These are phyloP conservation scores for Centropus unirufus DNA, from an alignment of 2,113 vertebrate genomes.

Conservation along the genomic window DNA sequence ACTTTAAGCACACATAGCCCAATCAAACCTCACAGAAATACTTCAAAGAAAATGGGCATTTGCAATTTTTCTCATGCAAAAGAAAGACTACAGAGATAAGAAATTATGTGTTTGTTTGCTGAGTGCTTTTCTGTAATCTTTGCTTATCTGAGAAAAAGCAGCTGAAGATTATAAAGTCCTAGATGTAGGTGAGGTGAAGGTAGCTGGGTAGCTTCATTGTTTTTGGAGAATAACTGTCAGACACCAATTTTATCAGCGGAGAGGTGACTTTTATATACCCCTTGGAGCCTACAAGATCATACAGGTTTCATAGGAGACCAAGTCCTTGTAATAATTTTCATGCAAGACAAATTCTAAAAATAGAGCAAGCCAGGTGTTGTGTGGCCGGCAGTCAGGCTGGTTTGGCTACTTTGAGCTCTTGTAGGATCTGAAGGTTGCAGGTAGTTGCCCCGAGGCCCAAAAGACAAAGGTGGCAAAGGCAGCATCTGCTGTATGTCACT, in stretches of 20 bases:
- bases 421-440: not conserved
- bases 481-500: not conserved
- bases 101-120: not conserved
- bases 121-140: not conserved
- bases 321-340: not conserved
- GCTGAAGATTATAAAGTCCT: not conserved
- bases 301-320: not conserved
- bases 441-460: not conserved
- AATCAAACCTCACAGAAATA: not conserved
- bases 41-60: slow-evolving; percentile 20
- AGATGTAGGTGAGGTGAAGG: not conserved
- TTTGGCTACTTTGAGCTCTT: not conserved
- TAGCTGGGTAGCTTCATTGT: not conserved
- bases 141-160: slow-evolving; percentile 49
- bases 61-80: slow-evolving; percentile 39
- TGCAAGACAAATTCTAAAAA: not conserved
- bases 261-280: not conserved
- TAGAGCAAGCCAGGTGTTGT: not conserved
- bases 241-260: not conserved
- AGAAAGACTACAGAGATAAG: not conserved
- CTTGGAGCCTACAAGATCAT: not conserved
- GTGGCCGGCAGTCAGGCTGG: not conserved
- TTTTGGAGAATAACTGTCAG: not conserved
- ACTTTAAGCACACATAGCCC: not conserved
- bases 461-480: not conserved